Evolutionary conservation across 2,797 vertebrate species (phyloP).

Genomic region (Eulemur rubriventer): DNA sequence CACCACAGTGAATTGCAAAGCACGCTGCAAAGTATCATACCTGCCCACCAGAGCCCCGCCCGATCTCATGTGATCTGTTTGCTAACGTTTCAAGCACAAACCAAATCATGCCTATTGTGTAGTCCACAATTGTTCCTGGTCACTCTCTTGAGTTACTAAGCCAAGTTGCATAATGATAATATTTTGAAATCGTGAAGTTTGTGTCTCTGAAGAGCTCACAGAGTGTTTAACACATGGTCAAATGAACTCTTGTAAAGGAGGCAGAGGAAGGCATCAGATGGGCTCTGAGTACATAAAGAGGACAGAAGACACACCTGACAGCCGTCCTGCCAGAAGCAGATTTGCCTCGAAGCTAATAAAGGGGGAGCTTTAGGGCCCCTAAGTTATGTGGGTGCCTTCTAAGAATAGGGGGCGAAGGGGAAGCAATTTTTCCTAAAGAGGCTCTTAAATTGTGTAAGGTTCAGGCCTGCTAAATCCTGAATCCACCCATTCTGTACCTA

Average conservation of each 20-base stretch:
- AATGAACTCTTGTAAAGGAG: neutral
- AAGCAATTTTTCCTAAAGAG: neutral
- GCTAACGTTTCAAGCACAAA: neutral
- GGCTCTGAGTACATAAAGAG: neutral
- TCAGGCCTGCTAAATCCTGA: neutral
- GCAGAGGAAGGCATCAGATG: neutral
- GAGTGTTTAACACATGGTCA: neutral
- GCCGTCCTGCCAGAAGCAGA: neutral
- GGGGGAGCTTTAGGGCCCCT: neutral
- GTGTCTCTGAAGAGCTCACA: constrained; percentile 5
- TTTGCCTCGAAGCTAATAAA: neutral
- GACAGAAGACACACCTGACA: neutral
- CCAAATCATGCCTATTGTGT: neutral
- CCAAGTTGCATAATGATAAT: neutral
- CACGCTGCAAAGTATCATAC: accelerated
- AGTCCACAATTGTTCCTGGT: neutral
- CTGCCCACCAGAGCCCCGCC: neutral
- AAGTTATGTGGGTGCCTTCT: neutral
- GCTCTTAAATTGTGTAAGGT: neutral
- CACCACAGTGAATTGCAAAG: accelerated
- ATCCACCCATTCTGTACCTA: neutral
- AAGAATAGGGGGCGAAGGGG: too few relatives aligned
- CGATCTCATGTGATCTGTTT: neutral
- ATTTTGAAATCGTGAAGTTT: constrained; percentile 49
- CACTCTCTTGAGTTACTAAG: neutral